Evolutionary conservation across 2,888 invertebrate genomes (phyloP).

Genomic region (Cantharis lateralis): DNA sequence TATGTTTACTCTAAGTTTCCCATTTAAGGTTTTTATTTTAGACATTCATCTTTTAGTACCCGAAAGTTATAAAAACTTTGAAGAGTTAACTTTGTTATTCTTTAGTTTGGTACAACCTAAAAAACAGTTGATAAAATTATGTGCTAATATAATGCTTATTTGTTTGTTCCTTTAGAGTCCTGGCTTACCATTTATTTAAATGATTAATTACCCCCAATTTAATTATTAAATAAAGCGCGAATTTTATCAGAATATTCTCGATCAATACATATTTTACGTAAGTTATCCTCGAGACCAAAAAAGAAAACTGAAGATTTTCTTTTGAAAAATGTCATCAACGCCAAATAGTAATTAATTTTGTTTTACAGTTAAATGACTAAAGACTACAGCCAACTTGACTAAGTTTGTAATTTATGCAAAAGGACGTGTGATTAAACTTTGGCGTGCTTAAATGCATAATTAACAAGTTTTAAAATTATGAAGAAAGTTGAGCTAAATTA

Average conservation of each 20-base stretch:
- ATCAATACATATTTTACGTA: not conserved
- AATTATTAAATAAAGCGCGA: not conserved
- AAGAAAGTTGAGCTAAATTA: not conserved
- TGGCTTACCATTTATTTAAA: not conserved
- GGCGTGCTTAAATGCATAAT: not conserved
- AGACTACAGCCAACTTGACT: not conserved
- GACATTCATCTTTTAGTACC: not conserved
- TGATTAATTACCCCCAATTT: not conserved
- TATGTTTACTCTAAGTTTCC: not conserved
- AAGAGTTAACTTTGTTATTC: not conserved
- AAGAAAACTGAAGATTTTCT: not conserved
- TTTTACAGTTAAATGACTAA: not conserved
- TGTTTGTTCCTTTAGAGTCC: not conserved
- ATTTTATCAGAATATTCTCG: too few relatives aligned
- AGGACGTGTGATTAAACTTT: not conserved
- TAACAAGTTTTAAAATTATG: not conserved
- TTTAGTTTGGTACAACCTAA: not conserved
- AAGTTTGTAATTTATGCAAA: not conserved
- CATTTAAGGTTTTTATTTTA: not conserved
- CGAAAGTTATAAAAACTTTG: not conserved
- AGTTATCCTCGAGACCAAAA: not conserved
- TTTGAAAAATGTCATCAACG: not conserved
- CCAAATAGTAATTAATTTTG: not conserved
- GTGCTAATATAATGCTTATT: not conserved
- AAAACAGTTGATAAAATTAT: not conserved